A percentile compares a stretch with the other conserved stretches of the same genome.
Conservation (phyloP, 2,797 vertebrate species). For the Cirrhinus molitorella region DNA sequence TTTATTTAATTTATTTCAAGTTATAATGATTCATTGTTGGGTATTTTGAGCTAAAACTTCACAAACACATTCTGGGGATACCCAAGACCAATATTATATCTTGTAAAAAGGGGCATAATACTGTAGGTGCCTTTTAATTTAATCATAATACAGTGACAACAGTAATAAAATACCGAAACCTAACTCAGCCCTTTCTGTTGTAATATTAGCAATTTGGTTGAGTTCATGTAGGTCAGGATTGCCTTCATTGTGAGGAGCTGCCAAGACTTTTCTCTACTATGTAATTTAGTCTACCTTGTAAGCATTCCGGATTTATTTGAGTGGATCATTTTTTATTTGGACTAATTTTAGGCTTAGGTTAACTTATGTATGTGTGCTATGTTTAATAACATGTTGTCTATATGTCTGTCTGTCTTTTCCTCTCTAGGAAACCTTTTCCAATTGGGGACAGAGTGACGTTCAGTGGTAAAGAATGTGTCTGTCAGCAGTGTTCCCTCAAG, state of each 20-base stretch:
- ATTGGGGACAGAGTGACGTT: slow-evolving; percentile 98
- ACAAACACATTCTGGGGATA: too few species aligned
- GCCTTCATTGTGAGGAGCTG: not conserved
- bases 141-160: not conserved
- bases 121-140: not conserved
- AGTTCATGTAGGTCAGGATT: not conserved
- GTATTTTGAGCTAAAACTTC: too few species aligned
- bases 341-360: slow-evolving; percentile 1
- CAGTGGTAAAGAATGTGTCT: slow-evolving; percentile 96
- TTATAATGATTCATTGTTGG: too few species aligned
- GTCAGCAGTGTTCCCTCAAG: slow-evolving; percentile 93
- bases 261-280: slow-evolving; percentile 3
- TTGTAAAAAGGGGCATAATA: too few species aligned
- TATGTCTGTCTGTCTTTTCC: slow-evolving; percentile 34
- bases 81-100: too few species aligned
- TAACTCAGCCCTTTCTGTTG: not conserved
- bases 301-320: not conserved
- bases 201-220: not conserved
- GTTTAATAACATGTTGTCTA: slow-evolving; percentile 27
- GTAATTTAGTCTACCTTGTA: slow-evolving; percentile 8
- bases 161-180: not conserved
- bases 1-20: too few species aligned
- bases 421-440: slow-evolving; percentile 92
- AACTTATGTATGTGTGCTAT: not conserved
- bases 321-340: not conserved